These are phyloP conservation scores for Cyprinodon tularosa DNA, from an alignment of 2,113 vertebrate genomes.

Conservation along the genomic window DNA sequence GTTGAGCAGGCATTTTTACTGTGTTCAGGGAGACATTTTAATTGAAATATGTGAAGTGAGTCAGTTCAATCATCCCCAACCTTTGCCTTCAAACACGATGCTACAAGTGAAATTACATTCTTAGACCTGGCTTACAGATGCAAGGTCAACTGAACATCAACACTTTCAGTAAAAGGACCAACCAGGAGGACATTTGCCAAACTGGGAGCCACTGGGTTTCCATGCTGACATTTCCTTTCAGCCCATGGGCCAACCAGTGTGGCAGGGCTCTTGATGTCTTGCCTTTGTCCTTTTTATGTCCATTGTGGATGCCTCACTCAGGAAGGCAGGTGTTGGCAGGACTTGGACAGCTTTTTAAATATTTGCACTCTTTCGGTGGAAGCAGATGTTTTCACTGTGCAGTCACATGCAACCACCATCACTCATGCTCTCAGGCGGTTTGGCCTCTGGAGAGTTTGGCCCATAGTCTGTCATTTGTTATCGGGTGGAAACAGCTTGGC, in stretches of 20 bases:
- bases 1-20: constrained; percentile 7
- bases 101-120: constrained; percentile 50
- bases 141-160: constrained; percentile 51
- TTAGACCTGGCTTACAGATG: constrained; percentile 26
- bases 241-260: constrained; percentile 63
- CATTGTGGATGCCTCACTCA: constrained; percentile 59
- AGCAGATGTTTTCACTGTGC: constrained; percentile 48
- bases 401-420: constrained; percentile 8
- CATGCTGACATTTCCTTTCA: constrained; percentile 72
- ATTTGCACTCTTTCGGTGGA: constrained; percentile 53
- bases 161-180: constrained; percentile 16
- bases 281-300: constrained; percentile 39
- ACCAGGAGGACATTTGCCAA: constrained; percentile 30
- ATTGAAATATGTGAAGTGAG: constrained; percentile 27
- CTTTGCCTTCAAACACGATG: constrained; percentile 25
- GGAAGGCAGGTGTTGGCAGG: constrained; percentile 73
- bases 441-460: constrained; percentile 51
- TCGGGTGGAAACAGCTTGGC: constrained; percentile 67
- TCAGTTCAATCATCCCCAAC: constrained; percentile 11
- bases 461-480: constrained; percentile 66
- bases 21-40: constrained; percentile 23
- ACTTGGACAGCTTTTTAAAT: constrained; percentile 63
- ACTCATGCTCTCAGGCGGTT: constrained; percentile 17
- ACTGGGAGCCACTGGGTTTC: constrained; percentile 23
- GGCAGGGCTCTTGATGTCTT: constrained; percentile 68